phyloP scores from a whole-genome alignment of 2,113 vertebrate species.

The Sylvietta virens region DNA sequence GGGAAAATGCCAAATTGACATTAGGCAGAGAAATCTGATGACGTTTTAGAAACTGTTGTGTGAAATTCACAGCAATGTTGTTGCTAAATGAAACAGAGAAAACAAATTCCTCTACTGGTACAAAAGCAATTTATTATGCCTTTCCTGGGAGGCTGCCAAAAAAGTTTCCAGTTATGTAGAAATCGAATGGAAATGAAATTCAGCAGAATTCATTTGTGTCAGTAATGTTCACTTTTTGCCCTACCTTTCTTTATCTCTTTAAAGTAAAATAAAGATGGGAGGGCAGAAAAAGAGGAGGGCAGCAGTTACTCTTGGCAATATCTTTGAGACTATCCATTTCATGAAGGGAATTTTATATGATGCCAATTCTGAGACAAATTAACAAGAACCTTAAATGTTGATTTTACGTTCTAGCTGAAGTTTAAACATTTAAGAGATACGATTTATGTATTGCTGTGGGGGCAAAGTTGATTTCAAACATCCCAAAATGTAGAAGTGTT shows the following conservation, averaged over 20 bases:
- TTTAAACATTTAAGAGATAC: constrained; percentile 40
- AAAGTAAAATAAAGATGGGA: constrained; percentile 4
- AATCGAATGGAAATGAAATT: constrained; percentile 63
- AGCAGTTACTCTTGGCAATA: constrained; percentile 11
- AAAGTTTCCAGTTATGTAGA: constrained; percentile 64
- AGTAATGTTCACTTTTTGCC: constrained; percentile 6
- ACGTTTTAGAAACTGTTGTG: constrained; percentile 66
- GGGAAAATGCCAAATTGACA: constrained; percentile 59
- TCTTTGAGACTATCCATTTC: neutral
- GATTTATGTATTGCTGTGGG: constrained; percentile 24
- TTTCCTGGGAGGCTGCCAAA: constrained; percentile 68
- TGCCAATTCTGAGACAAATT: constrained; percentile 44
- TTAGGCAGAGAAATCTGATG: constrained; percentile 65
- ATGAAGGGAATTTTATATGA: neutral
- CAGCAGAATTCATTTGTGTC: constrained; percentile 35
- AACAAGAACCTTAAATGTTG: constrained; percentile 18
- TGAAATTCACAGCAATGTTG: constrained; percentile 66
- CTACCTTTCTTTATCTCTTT: constrained; percentile 39
- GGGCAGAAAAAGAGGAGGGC: constrained; percentile 2
- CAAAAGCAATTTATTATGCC: constrained; percentile 71
- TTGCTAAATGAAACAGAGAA: constrained; percentile 73
- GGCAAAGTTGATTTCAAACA: constrained; percentile 45
- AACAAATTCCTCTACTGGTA: constrained; percentile 71
- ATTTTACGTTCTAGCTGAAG: constrained; percentile 17
- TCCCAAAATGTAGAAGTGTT: constrained; percentile 21